These are phyloP conservation scores for Calcarius lapponicus DNA, from an alignment of 2,797 vertebrate species.

Conservation along the genomic window DNA sequence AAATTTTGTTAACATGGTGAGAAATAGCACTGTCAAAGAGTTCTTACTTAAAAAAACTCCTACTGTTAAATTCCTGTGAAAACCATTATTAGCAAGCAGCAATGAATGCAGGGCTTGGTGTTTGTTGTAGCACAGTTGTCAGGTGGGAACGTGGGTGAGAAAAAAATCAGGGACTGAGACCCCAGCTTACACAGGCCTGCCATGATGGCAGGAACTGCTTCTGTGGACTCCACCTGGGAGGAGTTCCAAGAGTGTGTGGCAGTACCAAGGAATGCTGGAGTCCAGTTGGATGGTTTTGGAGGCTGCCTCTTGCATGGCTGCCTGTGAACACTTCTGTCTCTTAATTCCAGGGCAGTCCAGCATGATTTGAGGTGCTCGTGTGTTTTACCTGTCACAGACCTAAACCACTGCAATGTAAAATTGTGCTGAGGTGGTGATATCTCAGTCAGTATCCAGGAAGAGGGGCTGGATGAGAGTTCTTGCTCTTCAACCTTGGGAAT, in stretches of 20 bases:
- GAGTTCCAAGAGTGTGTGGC: not conserved
- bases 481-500: not conserved
- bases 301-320: not conserved
- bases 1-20: not conserved
- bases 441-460: not conserved
- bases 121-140: not conserved
- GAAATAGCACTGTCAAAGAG: not conserved
- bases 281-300: not conserved
- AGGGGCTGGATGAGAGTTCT: not conserved
- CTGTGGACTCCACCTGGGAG: not conserved
- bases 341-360: not conserved
- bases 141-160: not conserved
- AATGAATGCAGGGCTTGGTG: not conserved
- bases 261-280: not conserved
- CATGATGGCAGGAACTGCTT: not conserved
- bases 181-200: not conserved
- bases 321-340: fast-evolving
- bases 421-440: fast-evolving
- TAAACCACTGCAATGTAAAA: not conserved
- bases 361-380: not conserved
- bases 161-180: not conserved
- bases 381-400: not conserved
- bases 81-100: not conserved
- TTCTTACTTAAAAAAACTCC: not conserved
- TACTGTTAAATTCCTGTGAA: not conserved